phyloP scores from a whole-genome alignment of 2,113 vertebrate species.

The Ramphastos sulfuratus region DNA sequence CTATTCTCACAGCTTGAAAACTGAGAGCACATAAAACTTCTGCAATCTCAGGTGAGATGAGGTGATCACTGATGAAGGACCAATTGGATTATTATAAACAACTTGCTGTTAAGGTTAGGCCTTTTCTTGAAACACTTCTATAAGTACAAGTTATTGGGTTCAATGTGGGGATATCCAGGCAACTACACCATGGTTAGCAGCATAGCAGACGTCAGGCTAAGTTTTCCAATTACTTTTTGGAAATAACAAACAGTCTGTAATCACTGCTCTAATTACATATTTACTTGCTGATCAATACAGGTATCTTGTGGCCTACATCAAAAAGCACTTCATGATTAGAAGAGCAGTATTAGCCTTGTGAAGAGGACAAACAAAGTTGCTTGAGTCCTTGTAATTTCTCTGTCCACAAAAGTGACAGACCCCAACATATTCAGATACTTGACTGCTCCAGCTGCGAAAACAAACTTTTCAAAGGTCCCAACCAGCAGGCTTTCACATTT shows the following conservation, averaged over 20 bases:
- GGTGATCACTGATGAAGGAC: constrained; percentile 36
- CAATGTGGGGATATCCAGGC: not conserved
- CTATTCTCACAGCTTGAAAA: constrained; percentile 8
- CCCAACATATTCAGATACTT: constrained; percentile 49
- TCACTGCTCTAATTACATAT: not conserved
- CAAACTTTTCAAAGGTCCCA: constrained; percentile 69
- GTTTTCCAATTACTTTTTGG: not conserved
- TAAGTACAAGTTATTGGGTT: not conserved
- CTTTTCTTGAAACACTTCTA: not conserved
- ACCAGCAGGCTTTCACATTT: constrained; percentile 70
- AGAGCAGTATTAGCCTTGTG: not conserved
- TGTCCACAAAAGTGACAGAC: constrained; percentile 25
- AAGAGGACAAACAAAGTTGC: not conserved
- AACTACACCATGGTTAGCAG: not conserved
- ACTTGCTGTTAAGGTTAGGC: not conserved
- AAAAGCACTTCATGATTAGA: not conserved
- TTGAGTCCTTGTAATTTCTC: constrained; percentile 13
- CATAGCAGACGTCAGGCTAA: not conserved
- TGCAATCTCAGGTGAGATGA: constrained; percentile 14
- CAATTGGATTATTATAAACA: constrained; percentile 60
- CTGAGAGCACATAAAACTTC: not conserved
- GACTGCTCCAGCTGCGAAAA: constrained; percentile 69
- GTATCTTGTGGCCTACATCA: not conserved
- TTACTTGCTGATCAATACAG: not conserved
- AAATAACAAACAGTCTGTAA: not conserved